Base-by-base conservation (phyloP, 1,140 invertebrate species). In the Drosophila bocki region DNA sequence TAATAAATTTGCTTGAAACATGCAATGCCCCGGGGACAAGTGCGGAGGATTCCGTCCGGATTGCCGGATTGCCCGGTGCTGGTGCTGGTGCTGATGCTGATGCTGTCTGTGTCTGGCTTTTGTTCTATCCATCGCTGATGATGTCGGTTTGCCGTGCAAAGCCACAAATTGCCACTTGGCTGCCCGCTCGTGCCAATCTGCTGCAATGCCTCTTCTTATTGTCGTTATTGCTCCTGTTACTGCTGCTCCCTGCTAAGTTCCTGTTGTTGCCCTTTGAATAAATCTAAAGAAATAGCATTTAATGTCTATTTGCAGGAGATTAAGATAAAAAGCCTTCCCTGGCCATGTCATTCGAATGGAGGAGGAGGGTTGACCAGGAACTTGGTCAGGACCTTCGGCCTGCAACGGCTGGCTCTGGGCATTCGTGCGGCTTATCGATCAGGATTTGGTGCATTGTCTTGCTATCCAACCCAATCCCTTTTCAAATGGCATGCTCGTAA, bases 201-300 rank as follows among this genome's bases (percentile, higher is more conserved):
- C 67, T 87, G 84, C 85, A 78, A 70, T 87, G 84, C 68, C 64
- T 70, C 68, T 33, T 37, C 48, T 70, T 61, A 47, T 50, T 74
- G 74, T 68, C 74, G 53, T 75, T 68, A 37, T 50, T 67, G 32
- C 58, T 63, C 12, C 35, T 45, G 29, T 41, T 48, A 7, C 32
- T 60, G 12, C 44, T 13, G 13, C 19, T 13, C 1, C 12, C 19
- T 29, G 13, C 12, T 26, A 4, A 7, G 48, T 32, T 51, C n/a
- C 17, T 78, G 68, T 80, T 75, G 78, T 65, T 74, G 64, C 57
- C 67, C 78, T 72, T 63, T 81, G 84, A 90, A 90, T 88, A 88
- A 88, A 88, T 88, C 84, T 84, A 84, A 88, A 85, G 85, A 90
- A 91, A 91, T 90, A 85, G 90, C 84, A 90, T 91, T 91, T 91